Conservation (phyloP, 2,797 vertebrate genomes). For the Balearica regulorum region DNA sequence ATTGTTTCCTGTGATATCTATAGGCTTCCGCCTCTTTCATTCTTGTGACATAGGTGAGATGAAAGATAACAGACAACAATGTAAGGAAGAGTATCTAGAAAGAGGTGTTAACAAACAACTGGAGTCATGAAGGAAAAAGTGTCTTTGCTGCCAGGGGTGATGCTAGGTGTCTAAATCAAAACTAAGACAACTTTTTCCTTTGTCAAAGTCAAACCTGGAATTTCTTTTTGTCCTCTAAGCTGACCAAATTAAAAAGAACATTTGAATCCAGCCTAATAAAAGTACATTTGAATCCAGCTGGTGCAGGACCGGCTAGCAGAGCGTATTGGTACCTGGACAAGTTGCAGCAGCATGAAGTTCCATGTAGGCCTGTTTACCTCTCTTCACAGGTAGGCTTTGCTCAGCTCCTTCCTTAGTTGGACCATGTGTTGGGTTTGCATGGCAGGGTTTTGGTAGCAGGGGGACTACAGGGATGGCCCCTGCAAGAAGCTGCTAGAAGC, state of each 20-base stretch:
- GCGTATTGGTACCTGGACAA: background rate
- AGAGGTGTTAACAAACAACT: background rate
- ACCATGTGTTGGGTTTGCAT: no score
- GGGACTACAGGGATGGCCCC: no score
- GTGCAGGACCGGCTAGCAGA: accelerated
- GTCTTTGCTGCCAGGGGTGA: background rate
- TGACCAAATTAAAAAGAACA: background rate
- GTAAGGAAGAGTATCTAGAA: background rate
- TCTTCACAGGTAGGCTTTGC: background rate
- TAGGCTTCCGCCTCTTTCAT: background rate
- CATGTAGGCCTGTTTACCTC: no score
- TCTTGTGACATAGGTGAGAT: background rate
- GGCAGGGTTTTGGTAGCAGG: no score
- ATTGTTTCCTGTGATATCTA: background rate
- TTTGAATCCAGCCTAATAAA: background rate
- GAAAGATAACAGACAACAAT: background rate
- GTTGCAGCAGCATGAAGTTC: background rate
- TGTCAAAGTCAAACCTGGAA: background rate
- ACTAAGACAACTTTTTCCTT: background rate
- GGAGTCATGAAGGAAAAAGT: background rate
- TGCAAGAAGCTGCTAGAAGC: no score
- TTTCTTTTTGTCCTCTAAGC: background rate
- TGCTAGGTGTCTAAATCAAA: background rate
- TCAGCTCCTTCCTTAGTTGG: background rate
- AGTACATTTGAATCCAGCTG: background rate